Evolutionary conservation across 2,888 invertebrate species (phyloP).

Genomic region (Mayetiola destructor): DNA sequence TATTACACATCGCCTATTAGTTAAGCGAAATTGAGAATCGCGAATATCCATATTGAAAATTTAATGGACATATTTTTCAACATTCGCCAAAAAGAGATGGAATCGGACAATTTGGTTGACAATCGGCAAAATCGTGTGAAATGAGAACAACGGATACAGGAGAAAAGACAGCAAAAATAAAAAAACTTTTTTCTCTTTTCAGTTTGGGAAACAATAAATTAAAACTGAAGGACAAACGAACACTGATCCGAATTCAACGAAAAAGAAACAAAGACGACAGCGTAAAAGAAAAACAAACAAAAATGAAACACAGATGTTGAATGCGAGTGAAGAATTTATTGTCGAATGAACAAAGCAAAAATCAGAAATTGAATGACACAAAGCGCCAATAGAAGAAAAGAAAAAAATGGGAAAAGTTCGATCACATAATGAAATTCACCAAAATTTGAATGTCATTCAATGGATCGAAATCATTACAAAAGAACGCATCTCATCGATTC

Average conservation of each 20-base stretch:
- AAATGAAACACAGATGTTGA: not conserved
- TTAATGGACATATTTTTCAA: not conserved
- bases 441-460: slow-evolving; percentile 3
- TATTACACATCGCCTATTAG: no score
- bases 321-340: not conserved
- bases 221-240: no score
- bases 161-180: no score
- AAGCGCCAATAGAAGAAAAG: not conserved
- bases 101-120: no score
- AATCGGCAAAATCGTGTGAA: no score
- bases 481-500: slow-evolving; percentile 6
- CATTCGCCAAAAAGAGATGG: no score
- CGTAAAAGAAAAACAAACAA: not conserved
- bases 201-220: no score
- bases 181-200: no score
- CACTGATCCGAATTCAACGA: not conserved
- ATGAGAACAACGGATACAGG: no score
- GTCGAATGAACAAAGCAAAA: not conserved
- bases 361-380: not conserved
- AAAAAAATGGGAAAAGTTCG: not conserved
- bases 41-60: not conserved
- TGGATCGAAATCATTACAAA: slow-evolving; percentile 7
- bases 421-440: slow-evolving; percentile 10
- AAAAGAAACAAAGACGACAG: not conserved
- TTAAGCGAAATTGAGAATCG: no score